Percentiles rank a stretch among this genome's conserved stretches.
Evolutionary conservation across 92 coral and sea anemone genomes (phyloP).

Genomic region (Hydrozoanthus gracilis): DNA sequence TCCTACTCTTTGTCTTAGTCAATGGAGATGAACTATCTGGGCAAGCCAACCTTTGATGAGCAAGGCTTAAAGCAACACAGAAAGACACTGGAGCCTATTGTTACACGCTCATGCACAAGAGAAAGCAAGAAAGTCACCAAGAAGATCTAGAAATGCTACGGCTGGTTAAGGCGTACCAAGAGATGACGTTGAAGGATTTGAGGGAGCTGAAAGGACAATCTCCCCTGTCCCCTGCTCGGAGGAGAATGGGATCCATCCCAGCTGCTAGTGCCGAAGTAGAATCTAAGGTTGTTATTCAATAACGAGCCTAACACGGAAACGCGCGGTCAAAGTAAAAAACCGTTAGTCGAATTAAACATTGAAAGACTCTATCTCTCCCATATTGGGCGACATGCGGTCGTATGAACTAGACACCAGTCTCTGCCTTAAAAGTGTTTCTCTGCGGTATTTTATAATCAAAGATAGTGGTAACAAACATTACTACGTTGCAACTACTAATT

Average conservation of each 20-base stretch:
- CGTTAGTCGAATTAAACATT: too few relatives aligned
- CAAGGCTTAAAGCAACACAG: neutral
- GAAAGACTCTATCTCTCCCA: too few relatives aligned
- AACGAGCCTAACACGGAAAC: too few relatives aligned
- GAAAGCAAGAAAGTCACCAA: conserved; percentile 31
- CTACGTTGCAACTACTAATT: too few relatives aligned
- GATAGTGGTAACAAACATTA: too few relatives aligned
- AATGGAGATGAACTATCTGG: neutral
- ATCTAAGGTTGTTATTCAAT: too few relatives aligned
- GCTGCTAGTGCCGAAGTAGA: neutral
- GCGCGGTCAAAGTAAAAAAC: too few relatives aligned
- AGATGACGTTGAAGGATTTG: conserved; percentile 33
- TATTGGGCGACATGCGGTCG: too few relatives aligned
- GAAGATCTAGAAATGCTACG: conserved; percentile 43
- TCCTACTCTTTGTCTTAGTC: neutral
- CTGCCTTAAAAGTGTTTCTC: too few relatives aligned
- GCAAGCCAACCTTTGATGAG: neutral
- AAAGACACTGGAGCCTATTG: neutral
- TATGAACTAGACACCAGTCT: too few relatives aligned
- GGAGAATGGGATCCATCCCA: neutral
- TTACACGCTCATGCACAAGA: conserved; percentile 27
- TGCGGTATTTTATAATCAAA: too few relatives aligned
- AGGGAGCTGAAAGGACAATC: conserved; percentile 16
- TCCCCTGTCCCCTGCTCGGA: conserved; percentile 22
- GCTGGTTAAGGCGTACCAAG: conserved; percentile 19